These are phyloP conservation scores for Corythornis madagascariensis DNA, from an alignment of 2,113 vertebrate genomes.

Conservation along the genomic window DNA sequence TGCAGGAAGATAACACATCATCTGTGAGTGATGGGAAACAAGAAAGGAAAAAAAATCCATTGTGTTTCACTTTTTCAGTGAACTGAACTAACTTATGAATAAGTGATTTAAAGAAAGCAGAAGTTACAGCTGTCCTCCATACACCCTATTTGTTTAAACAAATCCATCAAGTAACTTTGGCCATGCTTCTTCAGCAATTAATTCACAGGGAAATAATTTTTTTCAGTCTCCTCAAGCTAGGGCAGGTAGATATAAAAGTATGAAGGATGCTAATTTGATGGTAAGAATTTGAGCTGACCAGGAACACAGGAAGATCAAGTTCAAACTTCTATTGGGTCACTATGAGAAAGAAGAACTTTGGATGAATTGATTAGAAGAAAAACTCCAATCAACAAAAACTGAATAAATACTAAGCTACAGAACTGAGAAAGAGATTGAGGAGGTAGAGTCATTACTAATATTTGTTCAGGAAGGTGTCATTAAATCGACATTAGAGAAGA, in stretches of 20 bases:
- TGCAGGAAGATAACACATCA: background rate
- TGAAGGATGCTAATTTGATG: background rate
- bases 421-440: background rate
- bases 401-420: background rate
- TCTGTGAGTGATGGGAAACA: background rate
- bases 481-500: background rate
- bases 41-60: background rate
- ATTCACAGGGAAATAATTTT: background rate
- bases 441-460: background rate
- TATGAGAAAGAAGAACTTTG: background rate
- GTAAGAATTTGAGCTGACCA: background rate
- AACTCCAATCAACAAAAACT: background rate
- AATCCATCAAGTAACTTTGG: background rate
- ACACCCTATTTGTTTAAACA: background rate
- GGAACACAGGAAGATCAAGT: background rate
- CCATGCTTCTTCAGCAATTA: background rate
- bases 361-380: background rate
- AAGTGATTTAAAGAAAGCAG: background rate
- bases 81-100: background rate
- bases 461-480: background rate
- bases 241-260: background rate
- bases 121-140: background rate
- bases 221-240: background rate
- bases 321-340: background rate
- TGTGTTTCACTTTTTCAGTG: background rate